Evolutionary conservation across 2,113 vertebrate species (phyloP), one percentile per base, ranked within the genome.

Genomic region (Oenanthe oenanthe): DNA sequence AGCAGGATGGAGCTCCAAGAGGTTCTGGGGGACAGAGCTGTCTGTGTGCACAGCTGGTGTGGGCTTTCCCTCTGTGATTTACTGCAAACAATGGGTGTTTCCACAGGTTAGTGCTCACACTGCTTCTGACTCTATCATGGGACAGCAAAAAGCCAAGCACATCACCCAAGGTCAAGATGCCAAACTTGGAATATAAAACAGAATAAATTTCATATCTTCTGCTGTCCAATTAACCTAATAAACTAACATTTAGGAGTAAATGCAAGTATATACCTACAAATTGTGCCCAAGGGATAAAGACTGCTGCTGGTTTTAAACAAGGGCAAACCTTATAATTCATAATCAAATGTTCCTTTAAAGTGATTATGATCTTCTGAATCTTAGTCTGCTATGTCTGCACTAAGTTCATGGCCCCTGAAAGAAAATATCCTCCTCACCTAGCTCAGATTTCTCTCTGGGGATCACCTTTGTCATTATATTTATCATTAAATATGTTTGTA

Each of bases 151-250:
- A 78, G 12, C 9, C 75, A 51, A 89, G 53, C 56, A 56, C n/a
- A 71, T 10, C 20, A 78, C 7, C 19, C 20, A 57, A 78, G 70
- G 70, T 57, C 12, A 1, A 91, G 45, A 42, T 32, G n/a, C n/a
- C 36, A 86, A 81, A 75, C 13, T 4, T 68, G 17, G 68, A 82
- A 87, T 45, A 60, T 56, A 54, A 85, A 96, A 11, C 5, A 80
- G 21, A 13, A 63, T 36, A 90, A 70, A 9, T 77, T 82, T 71
- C 22, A 5, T n/a, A 12, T 26, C 8, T 74, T 74, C 60, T 62
- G 31, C 31, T 71, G 42, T 43, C 51, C 31, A 90, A 53, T 95
- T 88, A 80, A 80, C 43, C 42, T 77, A 48, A 93, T 42, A 67
- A 76, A 79, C 17, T 34, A 85, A 66, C 8, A 36, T 54, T 85